Percentiles rank a stretch among this genome's conserved stretches.
Evolutionary conservation across 2,113 vertebrate genomes (phyloP).

Genomic region (Corydoras sp.): DNA sequence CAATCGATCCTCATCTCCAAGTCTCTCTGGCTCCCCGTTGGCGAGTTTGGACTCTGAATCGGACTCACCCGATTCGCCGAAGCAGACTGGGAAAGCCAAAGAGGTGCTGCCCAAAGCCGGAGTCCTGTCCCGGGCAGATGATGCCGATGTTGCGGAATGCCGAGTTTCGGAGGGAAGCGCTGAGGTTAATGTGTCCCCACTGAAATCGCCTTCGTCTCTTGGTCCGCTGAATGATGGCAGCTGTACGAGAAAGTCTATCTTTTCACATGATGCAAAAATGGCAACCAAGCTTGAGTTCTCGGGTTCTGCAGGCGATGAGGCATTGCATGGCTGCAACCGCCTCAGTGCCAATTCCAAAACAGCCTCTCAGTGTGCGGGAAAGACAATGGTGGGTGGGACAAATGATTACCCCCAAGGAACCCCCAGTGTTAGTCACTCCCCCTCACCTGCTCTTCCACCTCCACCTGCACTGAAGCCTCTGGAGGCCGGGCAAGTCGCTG

Average conservation of each 20-base stretch:
- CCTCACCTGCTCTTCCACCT: slow-evolving; percentile 74
- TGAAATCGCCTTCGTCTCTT: slow-evolving; percentile 67
- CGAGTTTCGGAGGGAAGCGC: slow-evolving; percentile 55
- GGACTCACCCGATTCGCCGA: slow-evolving; percentile 74
- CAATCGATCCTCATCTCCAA: slow-evolving; percentile 96
- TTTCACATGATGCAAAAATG: slow-evolving; percentile 68
- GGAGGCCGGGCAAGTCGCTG: slow-evolving; percentile 63
- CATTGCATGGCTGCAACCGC: slow-evolving; percentile 52
- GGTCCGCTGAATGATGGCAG: slow-evolving; percentile 59
- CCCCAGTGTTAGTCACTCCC: slow-evolving; percentile 65
- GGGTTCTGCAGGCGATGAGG: slow-evolving; percentile 45
- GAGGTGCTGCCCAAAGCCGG: slow-evolving; percentile 53
- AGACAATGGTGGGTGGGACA: slow-evolving; percentile 56
- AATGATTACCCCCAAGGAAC: slow-evolving; percentile 61
- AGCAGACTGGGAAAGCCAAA: slow-evolving; percentile 66
- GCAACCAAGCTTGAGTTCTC: slow-evolving; percentile 67
- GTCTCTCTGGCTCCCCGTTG: slow-evolving; percentile 83
- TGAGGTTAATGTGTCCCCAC: slow-evolving; percentile 65
- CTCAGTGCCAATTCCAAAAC: slow-evolving; percentile 60
- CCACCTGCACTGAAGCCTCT: slow-evolving; percentile 86
- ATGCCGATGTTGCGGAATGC: slow-evolving; percentile 60
- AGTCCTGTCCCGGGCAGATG: slow-evolving; percentile 55
- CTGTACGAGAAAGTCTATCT: slow-evolving; percentile 65
- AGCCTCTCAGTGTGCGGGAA: slow-evolving; percentile 59
- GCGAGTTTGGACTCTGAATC: slow-evolving; percentile 94